Base-by-base conservation (phyloP, 2,113 vertebrate genomes). In the Syngnathus floridae region DNA sequence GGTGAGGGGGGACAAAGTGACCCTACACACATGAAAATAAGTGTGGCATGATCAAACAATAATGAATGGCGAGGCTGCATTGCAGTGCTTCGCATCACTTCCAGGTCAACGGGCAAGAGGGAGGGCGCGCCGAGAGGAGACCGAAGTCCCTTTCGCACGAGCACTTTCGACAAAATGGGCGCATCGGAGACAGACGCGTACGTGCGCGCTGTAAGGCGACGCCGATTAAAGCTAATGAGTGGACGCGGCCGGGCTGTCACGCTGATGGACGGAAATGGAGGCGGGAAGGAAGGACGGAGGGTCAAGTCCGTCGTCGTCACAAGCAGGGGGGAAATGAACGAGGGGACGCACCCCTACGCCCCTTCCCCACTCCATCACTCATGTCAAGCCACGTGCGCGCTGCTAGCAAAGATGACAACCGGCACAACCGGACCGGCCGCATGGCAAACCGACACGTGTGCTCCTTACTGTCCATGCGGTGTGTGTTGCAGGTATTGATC, bases 71-170 rank as follows among this genome's bases (percentile, higher is more conserved):
- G 45, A 3, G 22, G 8, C 22, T 36, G 19, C 45, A n/a, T 46
- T 45, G 21, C 62, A 65, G 70, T 40, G 63, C 64, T 67, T 67
- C 22, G 64, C 72, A 84, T 88, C 76, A 71, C 82, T 88, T 89
- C 80, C 86, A 90, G 88, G 90, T 90, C 90, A 91, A 64, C 40
- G 49, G 65, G 76, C 81, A 31, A 31, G 26, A 31, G 26, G 26
- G 26, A 31, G 76, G 71, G 64, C 80, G 77, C 36, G 55, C 58
- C 66, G 68, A 61, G 11, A 57, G 26, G 57, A 46, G 22, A 41
- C 43, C 12, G 16, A 56, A 56, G 13, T 26, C 14, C 5, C 54
- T 56, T 56, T 31, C 26, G 3, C 26, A 8, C 14, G 3, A 16
- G 17, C 54, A 16, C 6, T 56, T 56, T 35, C 26, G 16, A 14